These are phyloP conservation scores for Centruroides sculpturatus DNA, from an alignment of 1,140 invertebrate species.

Conservation along the genomic window DNA sequence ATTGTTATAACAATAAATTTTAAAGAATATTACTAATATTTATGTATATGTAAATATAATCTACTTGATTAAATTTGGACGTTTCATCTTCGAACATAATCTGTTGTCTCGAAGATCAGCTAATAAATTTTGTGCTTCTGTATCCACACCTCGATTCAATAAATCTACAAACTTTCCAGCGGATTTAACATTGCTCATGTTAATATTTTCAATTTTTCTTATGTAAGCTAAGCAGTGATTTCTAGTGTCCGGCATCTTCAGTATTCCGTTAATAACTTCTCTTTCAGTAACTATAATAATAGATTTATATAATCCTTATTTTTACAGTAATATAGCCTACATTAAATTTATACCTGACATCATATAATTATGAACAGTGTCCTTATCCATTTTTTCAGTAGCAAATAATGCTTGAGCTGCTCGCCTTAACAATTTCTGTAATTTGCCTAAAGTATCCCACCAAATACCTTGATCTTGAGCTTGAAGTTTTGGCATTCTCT, in stretches of 20 bases:
- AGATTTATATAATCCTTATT: background rate
- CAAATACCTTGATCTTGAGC: slow-evolving; percentile 90
- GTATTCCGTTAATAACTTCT: slow-evolving; percentile 87
- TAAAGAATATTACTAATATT: background rate
- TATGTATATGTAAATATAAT: background rate
- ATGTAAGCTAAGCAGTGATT: slow-evolving; percentile 94
- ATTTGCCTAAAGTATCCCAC: slow-evolving; percentile 94
- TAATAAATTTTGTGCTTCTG: slow-evolving; percentile 78
- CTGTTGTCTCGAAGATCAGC: slow-evolving; percentile 77
- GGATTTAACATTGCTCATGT: slow-evolving; percentile 84
- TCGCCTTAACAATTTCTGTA: slow-evolving; percentile 88
- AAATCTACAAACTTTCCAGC: slow-evolving; percentile 91
- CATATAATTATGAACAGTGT: slow-evolving; percentile 96
- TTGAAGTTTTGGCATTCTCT: slow-evolving; percentile 74
- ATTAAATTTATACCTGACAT: slow-evolving; percentile 65
- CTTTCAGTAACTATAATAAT: slow-evolving; percentile 71
- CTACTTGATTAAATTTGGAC: slow-evolving; percentile 71
- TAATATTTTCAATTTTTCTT: slow-evolving; percentile 93
- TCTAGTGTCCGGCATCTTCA: slow-evolving; percentile 87
- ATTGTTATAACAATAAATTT: background rate
- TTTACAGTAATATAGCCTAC: too few relatives aligned
- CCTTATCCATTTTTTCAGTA: slow-evolving; percentile 71
- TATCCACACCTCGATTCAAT: slow-evolving; percentile 77
- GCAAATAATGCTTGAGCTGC: slow-evolving; percentile 71
- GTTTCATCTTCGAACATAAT: slow-evolving; percentile 71